These are phyloP conservation scores for Tanytarsus gracilentus DNA, from an alignment of 2,888 invertebrate species.

Conservation along the genomic window DNA sequence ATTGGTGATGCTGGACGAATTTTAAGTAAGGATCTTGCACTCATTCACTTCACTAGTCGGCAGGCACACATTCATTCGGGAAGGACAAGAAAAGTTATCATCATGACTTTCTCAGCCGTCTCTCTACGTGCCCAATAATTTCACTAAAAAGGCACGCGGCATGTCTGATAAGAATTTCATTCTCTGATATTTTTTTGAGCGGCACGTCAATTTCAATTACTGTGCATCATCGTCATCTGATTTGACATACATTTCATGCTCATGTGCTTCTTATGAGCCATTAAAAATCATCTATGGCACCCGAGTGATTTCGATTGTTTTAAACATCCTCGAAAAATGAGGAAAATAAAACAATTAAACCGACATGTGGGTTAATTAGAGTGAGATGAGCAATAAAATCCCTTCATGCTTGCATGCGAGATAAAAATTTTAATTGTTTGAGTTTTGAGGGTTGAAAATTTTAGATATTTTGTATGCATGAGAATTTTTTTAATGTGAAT, in stretches of 20 bases:
- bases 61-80: not conserved
- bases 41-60: not conserved
- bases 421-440: not conserved
- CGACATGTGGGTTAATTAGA: constrained; percentile 4
- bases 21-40: constrained; percentile 30
- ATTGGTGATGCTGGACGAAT: constrained; percentile 31
- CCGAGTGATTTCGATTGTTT: not conserved
- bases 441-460: not conserved
- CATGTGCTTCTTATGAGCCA: not conserved
- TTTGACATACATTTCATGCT: not conserved
- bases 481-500: not conserved
- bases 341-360: not conserved
- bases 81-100: constrained; percentile 20
- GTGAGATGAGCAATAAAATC: not conserved
- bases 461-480: no score
- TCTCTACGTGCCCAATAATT: constrained; percentile 18
- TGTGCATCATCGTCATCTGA: constrained; percentile 12
- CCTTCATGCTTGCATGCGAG: not conserved
- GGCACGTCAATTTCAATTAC: constrained; percentile 15
- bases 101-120: not conserved
- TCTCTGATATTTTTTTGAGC: not conserved
- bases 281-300: not conserved
- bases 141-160: not conserved
- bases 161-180: constrained; percentile 3
- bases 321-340: not conserved